phyloP scores from a whole-genome alignment of 2,888 invertebrate genomes.

The Cheilosia pagana region DNA sequence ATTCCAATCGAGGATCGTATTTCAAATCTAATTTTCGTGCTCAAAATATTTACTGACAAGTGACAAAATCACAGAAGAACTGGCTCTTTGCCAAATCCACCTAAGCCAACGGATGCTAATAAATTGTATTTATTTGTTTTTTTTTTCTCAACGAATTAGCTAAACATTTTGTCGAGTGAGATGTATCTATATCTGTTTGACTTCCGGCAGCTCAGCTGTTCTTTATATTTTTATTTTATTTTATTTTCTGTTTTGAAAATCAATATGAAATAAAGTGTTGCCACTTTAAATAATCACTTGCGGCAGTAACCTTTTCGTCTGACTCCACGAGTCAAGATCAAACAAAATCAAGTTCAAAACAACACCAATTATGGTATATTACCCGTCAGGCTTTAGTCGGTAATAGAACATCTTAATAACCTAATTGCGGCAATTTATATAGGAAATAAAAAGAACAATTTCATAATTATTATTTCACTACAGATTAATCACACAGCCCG shows the following conservation, averaged over 20 bases:
- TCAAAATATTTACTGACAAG: slow-evolving; percentile 30
- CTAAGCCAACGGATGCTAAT: slow-evolving; percentile 19
- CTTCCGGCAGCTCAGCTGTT: slow-evolving; percentile 18
- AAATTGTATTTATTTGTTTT: slow-evolving; percentile 15
- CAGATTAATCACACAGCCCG: slow-evolving; percentile 6
- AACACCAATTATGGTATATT: slow-evolving; percentile 51
- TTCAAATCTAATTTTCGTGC: background rate
- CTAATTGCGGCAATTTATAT: slow-evolving; percentile 63
- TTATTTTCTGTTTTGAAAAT: slow-evolving; percentile 1
- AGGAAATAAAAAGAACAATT: background rate
- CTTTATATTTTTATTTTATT: background rate
- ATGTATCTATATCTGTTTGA: background rate
- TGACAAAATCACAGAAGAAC: background rate
- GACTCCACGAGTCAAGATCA: slow-evolving; percentile 58
- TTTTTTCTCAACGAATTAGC: background rate
- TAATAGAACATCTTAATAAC: slow-evolving; percentile 48
- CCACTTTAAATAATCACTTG: slow-evolving; percentile 34
- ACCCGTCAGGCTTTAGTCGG: slow-evolving; percentile 24
- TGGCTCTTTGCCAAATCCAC: slow-evolving; percentile 37
- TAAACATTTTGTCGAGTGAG: background rate
- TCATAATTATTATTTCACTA: slow-evolving; percentile 13
- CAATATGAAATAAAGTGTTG: slow-evolving; percentile 21
- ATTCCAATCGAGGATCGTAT: background rate
- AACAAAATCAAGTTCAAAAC: slow-evolving; percentile 66
- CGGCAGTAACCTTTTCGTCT: slow-evolving; percentile 41